Percentiles rank a stretch among this genome's conserved stretches.
These are phyloP conservation scores for Thymallus thymallus DNA, from an alignment of 2,113 vertebrate species.

Conservation along the genomic window DNA sequence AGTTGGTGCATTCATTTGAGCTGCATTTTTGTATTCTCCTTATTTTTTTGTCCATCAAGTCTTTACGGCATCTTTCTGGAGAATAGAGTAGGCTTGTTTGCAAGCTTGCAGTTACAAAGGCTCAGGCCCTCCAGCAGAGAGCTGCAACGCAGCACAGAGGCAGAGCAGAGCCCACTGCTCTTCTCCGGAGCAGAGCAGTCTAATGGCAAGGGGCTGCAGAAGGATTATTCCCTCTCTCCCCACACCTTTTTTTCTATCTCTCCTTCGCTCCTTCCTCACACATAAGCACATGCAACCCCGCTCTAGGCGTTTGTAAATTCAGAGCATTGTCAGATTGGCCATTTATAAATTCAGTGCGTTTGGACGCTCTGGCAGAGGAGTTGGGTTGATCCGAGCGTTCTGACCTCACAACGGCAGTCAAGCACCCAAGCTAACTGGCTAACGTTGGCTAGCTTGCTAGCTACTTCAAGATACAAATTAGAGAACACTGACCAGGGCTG, in stretches of 20 bases:
- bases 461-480: no score
- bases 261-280: background rate
- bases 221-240: background rate
- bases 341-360: no score
- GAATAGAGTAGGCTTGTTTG: background rate
- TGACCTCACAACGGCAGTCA: no score
- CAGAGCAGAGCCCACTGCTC: slow-evolving; percentile 18
- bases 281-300: background rate
- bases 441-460: no score
- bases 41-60: background rate
- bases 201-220: background rate
- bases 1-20: background rate
- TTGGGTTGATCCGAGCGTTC: no score
- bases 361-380: no score
- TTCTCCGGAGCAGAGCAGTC: background rate
- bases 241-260: background rate
- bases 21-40: background rate
- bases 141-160: slow-evolving; percentile 47
- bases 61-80: no score
- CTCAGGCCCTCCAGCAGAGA: background rate
- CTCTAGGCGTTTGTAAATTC: no score
- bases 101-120: background rate
- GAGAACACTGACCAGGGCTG: no score
- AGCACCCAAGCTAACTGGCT: no score
- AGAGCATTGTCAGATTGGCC: no score